Evolutionary conservation across 92 coral and sea anemone genomes (phyloP).

Genomic region (Heliopora coerulea): DNA sequence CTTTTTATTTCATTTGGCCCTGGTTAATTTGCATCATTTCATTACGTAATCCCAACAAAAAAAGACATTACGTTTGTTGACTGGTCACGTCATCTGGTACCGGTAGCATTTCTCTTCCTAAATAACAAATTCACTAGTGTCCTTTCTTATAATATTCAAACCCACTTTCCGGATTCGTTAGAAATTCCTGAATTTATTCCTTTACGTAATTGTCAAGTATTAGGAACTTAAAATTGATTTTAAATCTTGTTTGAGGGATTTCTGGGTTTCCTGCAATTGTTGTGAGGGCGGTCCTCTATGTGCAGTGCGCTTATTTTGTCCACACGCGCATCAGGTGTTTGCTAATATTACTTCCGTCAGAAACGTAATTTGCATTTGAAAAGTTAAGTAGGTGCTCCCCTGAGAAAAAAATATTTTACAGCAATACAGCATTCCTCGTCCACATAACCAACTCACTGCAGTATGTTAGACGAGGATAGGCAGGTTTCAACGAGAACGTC

Average conservation of each 20-base stretch:
- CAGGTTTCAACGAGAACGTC: not conserved
- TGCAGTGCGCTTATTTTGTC: slow-evolving; percentile 18
- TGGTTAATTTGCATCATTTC: no score
- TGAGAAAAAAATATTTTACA: slow-evolving; percentile 17
- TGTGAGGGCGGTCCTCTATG: slow-evolving; percentile 8
- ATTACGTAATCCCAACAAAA: no score
- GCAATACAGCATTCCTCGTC: not conserved
- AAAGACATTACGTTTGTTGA: no score
- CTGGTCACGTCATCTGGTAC: no score
- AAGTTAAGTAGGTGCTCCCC: slow-evolving; percentile 23
- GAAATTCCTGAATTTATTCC: not conserved
- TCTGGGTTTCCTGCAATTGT: not conserved
- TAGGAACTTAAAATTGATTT: not conserved
- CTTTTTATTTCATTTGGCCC: no score
- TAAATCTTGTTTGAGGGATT: no score
- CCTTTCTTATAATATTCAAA: no score
- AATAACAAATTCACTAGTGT: no score
- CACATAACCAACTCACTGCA: not conserved
- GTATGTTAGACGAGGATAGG: not conserved
- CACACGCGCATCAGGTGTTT: slow-evolving; percentile 41
- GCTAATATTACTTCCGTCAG: not conserved
- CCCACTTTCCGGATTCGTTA: no score
- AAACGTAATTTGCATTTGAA: not conserved
- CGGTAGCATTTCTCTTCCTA: no score
- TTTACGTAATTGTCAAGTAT: not conserved